phyloP scores from a whole-genome alignment of 2,888 invertebrate species.

The Latheticus oryzae region DNA sequence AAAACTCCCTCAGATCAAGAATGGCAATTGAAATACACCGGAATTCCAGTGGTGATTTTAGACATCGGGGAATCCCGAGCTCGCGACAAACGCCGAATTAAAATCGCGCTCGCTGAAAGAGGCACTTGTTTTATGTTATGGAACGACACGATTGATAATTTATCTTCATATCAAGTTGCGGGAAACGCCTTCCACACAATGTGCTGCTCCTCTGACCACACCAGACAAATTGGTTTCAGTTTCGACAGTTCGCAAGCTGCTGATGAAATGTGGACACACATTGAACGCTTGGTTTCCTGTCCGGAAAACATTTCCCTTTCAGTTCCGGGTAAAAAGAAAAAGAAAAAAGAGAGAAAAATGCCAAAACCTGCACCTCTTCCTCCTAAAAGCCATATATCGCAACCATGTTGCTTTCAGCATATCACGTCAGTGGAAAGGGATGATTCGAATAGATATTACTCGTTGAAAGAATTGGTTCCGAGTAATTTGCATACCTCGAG shows the following conservation, averaged over 20 bases:
- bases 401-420: slow-evolving; percentile 87
- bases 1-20: slow-evolving; percentile 69
- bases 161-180: slow-evolving; percentile 78
- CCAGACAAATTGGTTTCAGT: slow-evolving; percentile 81
- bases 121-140: slow-evolving; percentile 86
- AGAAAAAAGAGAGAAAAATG: slow-evolving; percentile 69
- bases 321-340: slow-evolving; percentile 72
- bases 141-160: slow-evolving; percentile 83
- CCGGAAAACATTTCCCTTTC: slow-evolving; percentile 83
- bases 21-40: slow-evolving; percentile 82
- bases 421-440: slow-evolving; percentile 80
- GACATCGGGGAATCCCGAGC: slow-evolving; percentile 82
- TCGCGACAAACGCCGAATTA: slow-evolving; percentile 75
- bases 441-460: slow-evolving; percentile 75
- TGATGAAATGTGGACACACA: slow-evolving; percentile 75
- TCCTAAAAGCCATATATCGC: slow-evolving; percentile 83
- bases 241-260: slow-evolving; percentile 82
- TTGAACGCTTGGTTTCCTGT: slow-evolving; percentile 78
- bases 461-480: slow-evolving; percentile 75
- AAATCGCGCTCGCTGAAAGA: slow-evolving; percentile 77
- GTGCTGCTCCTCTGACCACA: slow-evolving; percentile 82
- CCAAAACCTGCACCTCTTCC: slow-evolving; percentile 73
- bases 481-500: slow-evolving; percentile 39
- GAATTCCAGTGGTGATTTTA: slow-evolving; percentile 81
- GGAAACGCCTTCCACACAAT: slow-evolving; percentile 85